Conservation (phyloP, 2,797 vertebrate genomes). For the Labroides dimidiatus region DNA sequence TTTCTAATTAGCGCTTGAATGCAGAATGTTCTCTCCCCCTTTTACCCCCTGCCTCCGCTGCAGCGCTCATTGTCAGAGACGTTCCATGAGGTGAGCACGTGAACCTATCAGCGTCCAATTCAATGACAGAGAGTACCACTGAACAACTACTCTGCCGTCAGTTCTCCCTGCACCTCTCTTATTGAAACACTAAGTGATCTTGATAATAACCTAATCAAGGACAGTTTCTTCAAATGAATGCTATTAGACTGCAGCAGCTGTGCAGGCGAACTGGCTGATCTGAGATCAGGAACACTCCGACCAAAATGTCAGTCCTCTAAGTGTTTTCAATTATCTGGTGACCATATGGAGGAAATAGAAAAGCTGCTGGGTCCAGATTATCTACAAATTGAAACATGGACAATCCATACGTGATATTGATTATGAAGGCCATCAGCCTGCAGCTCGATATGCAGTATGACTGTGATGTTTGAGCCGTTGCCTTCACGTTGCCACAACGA, state of each 20-base stretch:
- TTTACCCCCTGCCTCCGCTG: constrained; percentile 70
- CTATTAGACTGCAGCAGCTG: constrained; percentile 46
- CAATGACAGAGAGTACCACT: constrained; percentile 45
- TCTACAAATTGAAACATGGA: constrained; percentile 41
- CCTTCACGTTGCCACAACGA: constrained; percentile 17
- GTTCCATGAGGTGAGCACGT: constrained; percentile 87
- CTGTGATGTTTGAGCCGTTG: background rate
- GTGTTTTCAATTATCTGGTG: constrained; percentile 53
- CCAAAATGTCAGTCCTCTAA: constrained; percentile 39
- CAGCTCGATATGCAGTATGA: background rate
- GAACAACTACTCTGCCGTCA: constrained; percentile 24
- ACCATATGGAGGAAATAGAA: constrained; percentile 31
- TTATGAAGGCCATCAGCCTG: constrained; percentile 21
- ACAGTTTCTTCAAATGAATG: constrained; percentile 64
- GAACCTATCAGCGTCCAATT: constrained; percentile 83
- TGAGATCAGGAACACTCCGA: constrained; percentile 36
- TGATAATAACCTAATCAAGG: constrained; percentile 86
- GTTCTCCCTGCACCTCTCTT: constrained; percentile 39
- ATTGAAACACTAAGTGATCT: constrained; percentile 83
- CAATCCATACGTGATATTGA: constrained; percentile 45
- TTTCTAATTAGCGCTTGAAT: constrained; percentile 95
- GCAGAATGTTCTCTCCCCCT: constrained; percentile 80
- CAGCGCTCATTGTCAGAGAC: constrained; percentile 78
- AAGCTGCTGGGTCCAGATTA: constrained; percentile 21
- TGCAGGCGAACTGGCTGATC: constrained; percentile 29